Evolutionary conservation across 2,113 vertebrate species (phyloP).

Genomic region (Rissa tridactyla): DNA sequence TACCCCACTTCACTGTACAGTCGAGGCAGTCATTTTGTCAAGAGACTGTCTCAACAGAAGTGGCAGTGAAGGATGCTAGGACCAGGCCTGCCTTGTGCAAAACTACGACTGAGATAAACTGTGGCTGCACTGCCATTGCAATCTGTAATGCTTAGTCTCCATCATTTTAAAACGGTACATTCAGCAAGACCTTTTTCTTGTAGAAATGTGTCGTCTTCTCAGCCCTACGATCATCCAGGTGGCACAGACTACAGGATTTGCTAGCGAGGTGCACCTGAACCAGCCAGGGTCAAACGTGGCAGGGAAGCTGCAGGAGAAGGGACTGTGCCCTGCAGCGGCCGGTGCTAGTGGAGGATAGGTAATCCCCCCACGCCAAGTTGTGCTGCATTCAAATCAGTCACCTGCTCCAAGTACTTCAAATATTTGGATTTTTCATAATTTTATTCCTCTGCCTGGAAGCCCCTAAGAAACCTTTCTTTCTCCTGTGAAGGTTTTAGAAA

Average conservation of each 20-base stretch:
- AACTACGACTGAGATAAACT: background rate
- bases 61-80: background rate
- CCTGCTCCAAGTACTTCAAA: background rate
- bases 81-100: background rate
- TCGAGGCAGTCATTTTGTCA: background rate
- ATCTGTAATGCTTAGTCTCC: background rate
- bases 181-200: background rate
- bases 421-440: background rate
- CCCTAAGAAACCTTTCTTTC: background rate
- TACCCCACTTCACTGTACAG: background rate
- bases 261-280: background rate
- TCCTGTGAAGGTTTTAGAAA: background rate
- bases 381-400: background rate
- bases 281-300: fast-evolving
- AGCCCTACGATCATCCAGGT: background rate
- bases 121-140: background rate
- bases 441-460: background rate
- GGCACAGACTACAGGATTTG: background rate
- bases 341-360: background rate
- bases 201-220: background rate
- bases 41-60: background rate
- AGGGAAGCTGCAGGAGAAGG: background rate
- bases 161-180: background rate
- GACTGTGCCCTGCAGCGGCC: background rate
- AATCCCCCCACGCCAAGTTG: background rate